Conservation (phyloP, 2,888 invertebrate species). For the Arrhopalites spinosus region DNA sequence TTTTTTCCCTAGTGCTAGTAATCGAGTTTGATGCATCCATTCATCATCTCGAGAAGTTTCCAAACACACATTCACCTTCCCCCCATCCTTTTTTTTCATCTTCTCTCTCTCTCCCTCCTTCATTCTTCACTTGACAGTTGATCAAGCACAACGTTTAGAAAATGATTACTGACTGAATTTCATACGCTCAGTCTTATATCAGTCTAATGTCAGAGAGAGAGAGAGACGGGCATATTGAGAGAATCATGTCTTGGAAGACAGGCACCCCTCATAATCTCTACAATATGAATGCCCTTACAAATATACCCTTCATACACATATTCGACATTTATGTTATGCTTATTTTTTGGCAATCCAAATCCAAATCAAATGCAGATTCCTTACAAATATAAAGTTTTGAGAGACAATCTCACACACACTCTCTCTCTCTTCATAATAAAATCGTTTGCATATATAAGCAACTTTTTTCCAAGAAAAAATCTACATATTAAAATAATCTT, state of each 20-base stretch:
- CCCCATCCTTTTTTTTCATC: neutral
- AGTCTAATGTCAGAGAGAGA: neutral
- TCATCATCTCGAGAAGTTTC: neutral
- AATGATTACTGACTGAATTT: neutral
- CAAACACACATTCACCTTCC: neutral
- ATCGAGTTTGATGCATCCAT: constrained; percentile 4
- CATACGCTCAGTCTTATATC: neutral
- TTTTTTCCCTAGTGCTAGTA: neutral
- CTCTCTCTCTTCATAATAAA: no score
- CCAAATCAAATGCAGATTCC: no score
- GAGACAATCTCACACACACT: no score
- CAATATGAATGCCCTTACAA: neutral
- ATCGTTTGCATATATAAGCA: no score
- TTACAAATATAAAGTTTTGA: no score
- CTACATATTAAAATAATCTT: no score
- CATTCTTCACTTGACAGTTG: constrained; percentile 13
- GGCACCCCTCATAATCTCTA: neutral
- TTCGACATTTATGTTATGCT: no score
- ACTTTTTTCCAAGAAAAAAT: no score
- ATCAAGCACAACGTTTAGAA: neutral
- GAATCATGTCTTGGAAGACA: neutral
- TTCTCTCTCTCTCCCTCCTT: neutral
- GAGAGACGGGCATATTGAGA: neutral
- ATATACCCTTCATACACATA: no score
- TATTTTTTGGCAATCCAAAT: no score